Evolutionary conservation across 2,797 vertebrate genomes (phyloP).

Genomic region (Gambelia wislizenii): DNA sequence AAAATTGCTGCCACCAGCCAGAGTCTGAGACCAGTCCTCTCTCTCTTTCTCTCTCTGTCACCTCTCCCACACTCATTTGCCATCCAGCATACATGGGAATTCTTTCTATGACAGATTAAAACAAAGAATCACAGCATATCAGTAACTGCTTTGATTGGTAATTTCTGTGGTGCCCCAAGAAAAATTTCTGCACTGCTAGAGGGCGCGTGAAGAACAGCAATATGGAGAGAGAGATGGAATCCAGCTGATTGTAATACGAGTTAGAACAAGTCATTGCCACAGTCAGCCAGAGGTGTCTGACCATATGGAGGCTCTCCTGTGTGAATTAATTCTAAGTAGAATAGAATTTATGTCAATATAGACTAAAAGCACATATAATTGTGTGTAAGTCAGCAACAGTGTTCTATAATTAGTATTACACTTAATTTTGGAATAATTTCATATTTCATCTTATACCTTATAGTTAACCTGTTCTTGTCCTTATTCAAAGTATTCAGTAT

Average conservation of each 20-base stretch:
- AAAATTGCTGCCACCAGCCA: neutral
- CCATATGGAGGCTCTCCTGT: neutral
- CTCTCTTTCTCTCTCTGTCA: too few relatives aligned
- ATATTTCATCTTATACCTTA: slow-evolving; percentile 83
- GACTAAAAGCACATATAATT: neutral
- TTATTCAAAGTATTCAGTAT: slow-evolving; percentile 91
- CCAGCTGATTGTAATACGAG: neutral
- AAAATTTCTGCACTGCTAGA: neutral
- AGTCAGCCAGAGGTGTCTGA: neutral
- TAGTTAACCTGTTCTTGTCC: slow-evolving; percentile 91
- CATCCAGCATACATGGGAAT: neutral
- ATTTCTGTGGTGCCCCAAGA: neutral
- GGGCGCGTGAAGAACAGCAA: neutral
- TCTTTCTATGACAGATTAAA: neutral
- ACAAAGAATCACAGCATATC: neutral
- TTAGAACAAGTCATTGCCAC: neutral
- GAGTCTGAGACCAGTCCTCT: neutral
- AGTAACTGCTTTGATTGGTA: neutral
- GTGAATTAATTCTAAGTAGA: neutral
- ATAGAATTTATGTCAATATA: neutral
- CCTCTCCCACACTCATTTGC: neutral
- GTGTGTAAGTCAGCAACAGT: neutral
- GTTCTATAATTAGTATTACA: slow-evolving; percentile 26
- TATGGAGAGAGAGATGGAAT: neutral
- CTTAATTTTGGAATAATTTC: slow-evolving; percentile 25